These are phyloP conservation scores for Sus cebifrons DNA, from an alignment of 2,797 vertebrate species.

Conservation along the genomic window DNA sequence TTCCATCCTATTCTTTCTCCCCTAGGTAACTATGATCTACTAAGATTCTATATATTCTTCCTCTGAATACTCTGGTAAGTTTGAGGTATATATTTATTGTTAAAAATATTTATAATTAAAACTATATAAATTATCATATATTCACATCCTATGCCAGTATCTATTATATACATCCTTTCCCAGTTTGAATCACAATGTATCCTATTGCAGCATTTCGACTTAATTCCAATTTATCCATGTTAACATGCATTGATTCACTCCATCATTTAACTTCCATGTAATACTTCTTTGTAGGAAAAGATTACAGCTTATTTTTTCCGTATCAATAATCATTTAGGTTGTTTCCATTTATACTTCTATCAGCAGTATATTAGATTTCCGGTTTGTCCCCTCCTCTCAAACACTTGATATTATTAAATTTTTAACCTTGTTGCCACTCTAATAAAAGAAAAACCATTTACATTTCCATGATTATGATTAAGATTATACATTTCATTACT, in stretches of 20 bases:
- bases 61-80: constrained; percentile 2
- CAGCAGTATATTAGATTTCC: not conserved
- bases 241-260: not conserved
- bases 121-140: not conserved
- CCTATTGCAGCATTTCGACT: not conserved
- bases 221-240: constrained; percentile 16
- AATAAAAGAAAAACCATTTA: not conserved
- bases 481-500: not conserved
- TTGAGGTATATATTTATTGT: constrained; percentile 38
- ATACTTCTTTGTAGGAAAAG: not conserved
- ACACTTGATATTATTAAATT: not conserved
- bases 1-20: not conserved
- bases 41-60: constrained; percentile 3
- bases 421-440: not conserved
- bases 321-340: constrained; percentile 8
- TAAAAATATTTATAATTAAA: constrained; percentile 40
- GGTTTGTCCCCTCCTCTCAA: not conserved
- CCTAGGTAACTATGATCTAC: not conserved
- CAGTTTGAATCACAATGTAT: constrained; percentile 27
- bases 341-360: not conserved
- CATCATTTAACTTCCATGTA: constrained; percentile 11
- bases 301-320: not conserved
- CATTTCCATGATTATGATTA: constrained; percentile 14
- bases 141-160: not conserved
- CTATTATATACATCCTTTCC: not conserved